Evolutionary conservation across 2,888 invertebrate genomes (phyloP), one percentile per base, ranked within the genome.

Genomic region (Lycocerus yunnanus): DNA sequence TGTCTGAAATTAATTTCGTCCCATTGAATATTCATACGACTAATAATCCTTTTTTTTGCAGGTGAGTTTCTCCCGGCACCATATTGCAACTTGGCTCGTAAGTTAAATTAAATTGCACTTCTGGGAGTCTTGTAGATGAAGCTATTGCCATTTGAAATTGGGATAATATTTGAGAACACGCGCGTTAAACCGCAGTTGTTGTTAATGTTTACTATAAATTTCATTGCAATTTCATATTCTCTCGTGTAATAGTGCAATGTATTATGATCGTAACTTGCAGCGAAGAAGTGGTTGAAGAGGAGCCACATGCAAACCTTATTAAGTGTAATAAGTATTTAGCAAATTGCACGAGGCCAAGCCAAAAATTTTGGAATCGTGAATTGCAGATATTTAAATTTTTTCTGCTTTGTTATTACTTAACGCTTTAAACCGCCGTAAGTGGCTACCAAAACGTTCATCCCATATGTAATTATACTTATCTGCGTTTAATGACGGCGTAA

Each of bases 331-430:
- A 43, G n/a, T 43, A 43, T 43, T 43, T 43, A 43, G 43, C 16
- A 67, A 67, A 67, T 20, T 68, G 68, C 68, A 59, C 27, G 27
- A 11, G 27, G 4, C 27, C 3, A 18, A 15, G 27, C 13, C 60
- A 14, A 60, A 60, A 60, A 68, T 68, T 58, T 68, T 60, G 15
- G 27, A 69, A 27, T 69, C 69, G n/a, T 65, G 66, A 71, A 71
- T 66, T 71, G 65, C 66, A 66, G 58, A 24, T 60, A 58, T 18
- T 60, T 71, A 15, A 71, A 76, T 71, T 76, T 71, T 70, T 68
- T 71, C 61, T 72, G 68, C 74, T 74, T 77, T 77, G 72, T 77
- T 72, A 75, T 75, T 75, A 75, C 72, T 75, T 66, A 74, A 72
- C 66, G 71, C 71, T 63, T 76, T 65, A 71, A 69, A 73, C 66